phyloP scores from a whole-genome alignment of 2,797 vertebrate species.

The Xiphophorus birchmanni region DNA sequence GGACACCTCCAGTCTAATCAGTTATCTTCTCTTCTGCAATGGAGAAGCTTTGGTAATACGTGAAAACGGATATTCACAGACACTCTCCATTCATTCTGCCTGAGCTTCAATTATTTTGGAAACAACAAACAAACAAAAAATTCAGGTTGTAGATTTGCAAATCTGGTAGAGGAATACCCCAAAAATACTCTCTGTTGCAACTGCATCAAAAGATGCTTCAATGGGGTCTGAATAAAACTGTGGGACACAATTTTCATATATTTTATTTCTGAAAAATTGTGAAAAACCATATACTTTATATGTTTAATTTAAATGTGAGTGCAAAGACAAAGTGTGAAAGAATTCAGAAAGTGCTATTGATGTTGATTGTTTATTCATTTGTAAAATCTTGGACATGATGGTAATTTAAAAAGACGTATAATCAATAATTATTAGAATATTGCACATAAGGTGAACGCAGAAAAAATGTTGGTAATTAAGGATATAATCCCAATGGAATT shows the following conservation, averaged over 20 bases:
- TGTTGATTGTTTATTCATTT: too few species aligned
- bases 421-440: neutral
- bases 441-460: neutral
- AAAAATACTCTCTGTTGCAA: neutral
- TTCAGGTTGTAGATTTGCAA: neutral
- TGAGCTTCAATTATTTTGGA: neutral
- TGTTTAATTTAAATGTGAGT: neutral
- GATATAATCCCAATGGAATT: slow-evolving; percentile 74
- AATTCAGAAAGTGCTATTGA: neutral
- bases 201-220: neutral
- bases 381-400: neutral
- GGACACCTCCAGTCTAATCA: neutral
- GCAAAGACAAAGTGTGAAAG: neutral
- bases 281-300: neutral
- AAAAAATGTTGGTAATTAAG: slow-evolving; percentile 56
- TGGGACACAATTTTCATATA: neutral
- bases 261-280: neutral
- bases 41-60: neutral
- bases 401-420: neutral
- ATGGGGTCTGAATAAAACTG: neutral
- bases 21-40: neutral
- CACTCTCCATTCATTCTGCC: neutral
- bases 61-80: neutral
- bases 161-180: neutral
- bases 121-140: neutral